Evolutionary conservation across 2,888 invertebrate species (phyloP), one percentile per base, ranked within the genome.

Genomic region (Harpalus rubripes): DNA sequence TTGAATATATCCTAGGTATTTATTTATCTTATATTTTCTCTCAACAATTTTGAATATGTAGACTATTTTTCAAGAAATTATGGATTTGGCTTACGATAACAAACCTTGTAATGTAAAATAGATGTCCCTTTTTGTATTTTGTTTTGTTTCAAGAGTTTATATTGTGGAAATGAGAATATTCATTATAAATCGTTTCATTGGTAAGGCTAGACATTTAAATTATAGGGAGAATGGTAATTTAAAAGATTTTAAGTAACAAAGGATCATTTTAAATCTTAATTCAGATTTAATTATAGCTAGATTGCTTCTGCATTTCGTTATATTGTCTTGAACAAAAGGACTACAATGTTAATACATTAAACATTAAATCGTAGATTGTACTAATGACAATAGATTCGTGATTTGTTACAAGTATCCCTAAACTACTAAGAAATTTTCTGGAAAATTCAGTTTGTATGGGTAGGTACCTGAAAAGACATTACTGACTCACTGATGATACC

Each of bases 221-320:
- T 59, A 59, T 59, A 59, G 59, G 59, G 59, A 12, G 59, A 16
- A 59, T 52, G 44, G 44, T 52, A 52, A 52, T 52, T 52, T 52
- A 52, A 12, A 52, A 52, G 44, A 52, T 52, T 52, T 52, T 52
- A 52, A 52, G 44, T 52, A 52, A 52, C 44, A 52, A 52, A 52
- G 44, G 44, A 52, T 52, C 44, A 52, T 52, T 52, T 12, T 12
- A 52, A 52, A 52, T 59, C 59, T 59, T 59, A 59, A 59, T 59
- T 59, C 16, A 15, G 15, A 16, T 59, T 59, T 59, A 59, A 59
- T 59, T 59, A 59, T 59, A 59, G 59, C n/a, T 15, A 16, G 6
- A 59, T 16, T 59, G 15, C 3, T 7, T 12, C 16, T 59, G 0
- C 44, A 52, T 8, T 52, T 52, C 44, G 2, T 52, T 2, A 12